phyloP scores from a whole-genome alignment of 2,888 invertebrate species.

The Chorisops tibialis region DNA sequence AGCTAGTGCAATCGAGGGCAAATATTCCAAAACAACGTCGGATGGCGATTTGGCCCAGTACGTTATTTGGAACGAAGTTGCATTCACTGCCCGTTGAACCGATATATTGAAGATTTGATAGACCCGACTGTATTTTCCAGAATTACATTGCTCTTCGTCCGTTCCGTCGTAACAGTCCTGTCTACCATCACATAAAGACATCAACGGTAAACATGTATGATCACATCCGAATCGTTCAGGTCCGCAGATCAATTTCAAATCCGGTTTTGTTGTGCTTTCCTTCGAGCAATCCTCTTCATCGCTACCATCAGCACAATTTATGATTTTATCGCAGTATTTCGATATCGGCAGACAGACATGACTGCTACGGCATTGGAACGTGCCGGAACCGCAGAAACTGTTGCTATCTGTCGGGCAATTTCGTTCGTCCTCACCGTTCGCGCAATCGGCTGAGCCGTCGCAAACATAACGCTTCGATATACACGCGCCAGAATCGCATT shows the following conservation, averaged over 20 bases:
- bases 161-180: slow-evolving; percentile 70
- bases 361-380: slow-evolving; percentile 60
- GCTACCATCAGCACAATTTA: slow-evolving; percentile 57
- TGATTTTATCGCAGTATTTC: slow-evolving; percentile 54
- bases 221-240: slow-evolving; percentile 60
- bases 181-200: slow-evolving; percentile 64
- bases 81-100: slow-evolving; percentile 61
- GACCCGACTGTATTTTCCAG: slow-evolving; percentile 44
- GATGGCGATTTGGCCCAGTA: slow-evolving; percentile 56
- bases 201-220: slow-evolving; percentile 58
- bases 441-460: slow-evolving; percentile 57
- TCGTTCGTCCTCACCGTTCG: slow-evolving; percentile 62
- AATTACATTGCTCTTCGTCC: slow-evolving; percentile 68
- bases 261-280: slow-evolving; percentile 28
- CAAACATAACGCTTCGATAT: slow-evolving; percentile 57
- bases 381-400: slow-evolving; percentile 48
- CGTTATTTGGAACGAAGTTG: slow-evolving; percentile 62
- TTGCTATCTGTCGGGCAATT: slow-evolving; percentile 49
- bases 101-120: slow-evolving; percentile 62
- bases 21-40: slow-evolving; percentile 56
- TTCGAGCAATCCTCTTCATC: slow-evolving; percentile 55
- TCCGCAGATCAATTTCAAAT: slow-evolving; percentile 27
- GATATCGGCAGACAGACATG: slow-evolving; percentile 59
- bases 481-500: slow-evolving; percentile 54
- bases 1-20: slow-evolving; percentile 62